Base-by-base conservation (phyloP, 1,140 invertebrate species). In the Drosophila takahashii region DNA sequence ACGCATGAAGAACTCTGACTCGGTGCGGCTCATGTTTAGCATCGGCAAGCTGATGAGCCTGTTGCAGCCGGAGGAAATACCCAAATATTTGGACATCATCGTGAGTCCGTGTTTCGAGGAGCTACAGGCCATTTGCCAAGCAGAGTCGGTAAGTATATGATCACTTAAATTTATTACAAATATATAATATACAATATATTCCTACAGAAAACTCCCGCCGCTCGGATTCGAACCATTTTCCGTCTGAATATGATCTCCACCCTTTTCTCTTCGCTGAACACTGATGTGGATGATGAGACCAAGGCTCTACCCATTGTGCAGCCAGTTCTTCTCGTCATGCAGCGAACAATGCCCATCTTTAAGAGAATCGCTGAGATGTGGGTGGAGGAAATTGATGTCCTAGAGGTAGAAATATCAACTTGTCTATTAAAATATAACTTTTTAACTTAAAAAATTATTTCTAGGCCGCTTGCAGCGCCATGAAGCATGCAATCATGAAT, bases 1-100 rank as follows among this genome's bases (percentile, higher is more conserved):
- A 2, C 91, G 92, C 13, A 92, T 96, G 73, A 94, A 94, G 92
- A 93, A 94, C 51, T 92, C 93, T 2, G 96, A 97, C 75, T 93
- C 94, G 47, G 93, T 95, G 13, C 92, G 96, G 32, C 85, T 97
- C 4, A 97, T 97, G 96, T 96, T 94, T 52, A 95, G 95, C 39
- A 94, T 97, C 48, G 96, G 96, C 0, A 95, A 95, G 78, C 93
- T 97, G 0, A 92, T 97, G 53, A 96, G 96, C 58, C 92, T 96
- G 0, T 87, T 97, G 42, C 93, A 95, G 9, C 91, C 94, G 1
- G 93, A 95, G 6, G 93, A 93, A 50, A 95, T 96, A 72, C 93
- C 97, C 74, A 92, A 93, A 32, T 95, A 96, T 81, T 92, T 97
- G 11, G 95, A 96, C 66, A 92, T 93, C 0, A 94, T 97, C 10